Percentiles rank a stretch among this genome's conserved stretches.
Evolutionary conservation across 2,113 vertebrate genomes (phyloP).

Genomic region (Melospiza georgiana): DNA sequence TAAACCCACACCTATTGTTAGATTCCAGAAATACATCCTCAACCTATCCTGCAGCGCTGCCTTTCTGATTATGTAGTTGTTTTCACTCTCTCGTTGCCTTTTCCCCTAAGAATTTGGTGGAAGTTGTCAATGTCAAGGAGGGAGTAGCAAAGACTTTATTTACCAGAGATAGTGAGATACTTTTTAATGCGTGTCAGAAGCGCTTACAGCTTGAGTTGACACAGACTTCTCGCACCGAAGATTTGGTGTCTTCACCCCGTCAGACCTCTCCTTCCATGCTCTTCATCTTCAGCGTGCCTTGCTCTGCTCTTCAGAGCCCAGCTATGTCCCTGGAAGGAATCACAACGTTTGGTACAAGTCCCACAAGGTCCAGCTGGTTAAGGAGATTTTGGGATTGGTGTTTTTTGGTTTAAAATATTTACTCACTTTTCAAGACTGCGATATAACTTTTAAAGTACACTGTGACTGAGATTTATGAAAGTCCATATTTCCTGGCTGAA

Average conservation of each 20-base stretch:
- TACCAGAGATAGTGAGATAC: conserved; percentile 1
- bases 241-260: not conserved
- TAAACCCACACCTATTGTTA: not conserved
- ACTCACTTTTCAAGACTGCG: conserved; percentile 63
- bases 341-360: conserved; percentile 55
- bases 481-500: conserved; percentile 77
- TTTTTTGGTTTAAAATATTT: conserved; percentile 42
- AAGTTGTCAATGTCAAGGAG: not conserved
- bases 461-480: conserved; percentile 78
- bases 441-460: conserved; percentile 63
- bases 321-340: conserved; percentile 49
- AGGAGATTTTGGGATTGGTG: conserved; percentile 18
- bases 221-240: not conserved
- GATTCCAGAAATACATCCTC: conserved; percentile 35
- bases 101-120: not conserved
- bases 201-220: conserved; percentile 2
- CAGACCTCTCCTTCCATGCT: not conserved
- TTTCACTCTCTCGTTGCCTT: not conserved
- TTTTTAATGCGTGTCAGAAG: not conserved
- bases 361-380: conserved; percentile 39
- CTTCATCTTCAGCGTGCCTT: not conserved
- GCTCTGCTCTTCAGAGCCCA: conserved; percentile 39
- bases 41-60: not conserved
- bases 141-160: conserved; percentile 20
- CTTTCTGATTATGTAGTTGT: conserved; percentile 23